Evolutionary conservation across 2,113 vertebrate genomes (phyloP).

Genomic region (Bos javanicus): DNA sequence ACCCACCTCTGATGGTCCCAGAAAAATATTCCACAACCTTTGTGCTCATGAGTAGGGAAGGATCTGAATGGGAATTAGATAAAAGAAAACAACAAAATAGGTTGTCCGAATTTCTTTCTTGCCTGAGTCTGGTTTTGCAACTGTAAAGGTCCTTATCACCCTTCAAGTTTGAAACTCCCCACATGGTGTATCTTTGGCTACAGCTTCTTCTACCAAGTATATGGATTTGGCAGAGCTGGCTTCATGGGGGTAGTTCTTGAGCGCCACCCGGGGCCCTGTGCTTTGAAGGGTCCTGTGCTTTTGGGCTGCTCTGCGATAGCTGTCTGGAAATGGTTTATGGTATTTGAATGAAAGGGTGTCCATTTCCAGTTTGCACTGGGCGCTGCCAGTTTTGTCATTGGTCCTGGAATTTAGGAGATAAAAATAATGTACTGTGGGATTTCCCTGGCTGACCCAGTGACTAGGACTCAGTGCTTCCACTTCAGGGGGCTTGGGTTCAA

Average conservation of each 20-base stretch:
- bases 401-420: not conserved
- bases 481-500: not conserved
- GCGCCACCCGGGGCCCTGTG: rapidly evolving
- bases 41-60: not conserved
- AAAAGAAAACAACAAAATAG: not conserved
- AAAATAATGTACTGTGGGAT: not conserved
- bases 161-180: not conserved
- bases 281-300: not conserved
- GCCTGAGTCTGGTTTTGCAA: not conserved
- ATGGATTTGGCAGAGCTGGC: not conserved
- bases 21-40: not conserved
- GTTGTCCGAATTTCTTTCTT: not conserved
- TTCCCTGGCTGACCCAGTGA: not conserved
- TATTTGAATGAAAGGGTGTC: not conserved
- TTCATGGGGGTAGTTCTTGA: too few species aligned
- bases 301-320: not conserved
- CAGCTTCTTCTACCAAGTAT: not conserved
- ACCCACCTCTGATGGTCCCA: not conserved
- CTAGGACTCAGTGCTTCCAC: not conserved
- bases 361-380: not conserved
- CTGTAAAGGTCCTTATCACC: not conserved
- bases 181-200: not conserved
- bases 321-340: not conserved
- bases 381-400: not conserved
- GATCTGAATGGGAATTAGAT: not conserved